A percentile compares a stretch with the other conserved stretches of the same genome.
Conservation (phyloP, 2,888 invertebrate genomes). For the Agrotis puta region DNA sequence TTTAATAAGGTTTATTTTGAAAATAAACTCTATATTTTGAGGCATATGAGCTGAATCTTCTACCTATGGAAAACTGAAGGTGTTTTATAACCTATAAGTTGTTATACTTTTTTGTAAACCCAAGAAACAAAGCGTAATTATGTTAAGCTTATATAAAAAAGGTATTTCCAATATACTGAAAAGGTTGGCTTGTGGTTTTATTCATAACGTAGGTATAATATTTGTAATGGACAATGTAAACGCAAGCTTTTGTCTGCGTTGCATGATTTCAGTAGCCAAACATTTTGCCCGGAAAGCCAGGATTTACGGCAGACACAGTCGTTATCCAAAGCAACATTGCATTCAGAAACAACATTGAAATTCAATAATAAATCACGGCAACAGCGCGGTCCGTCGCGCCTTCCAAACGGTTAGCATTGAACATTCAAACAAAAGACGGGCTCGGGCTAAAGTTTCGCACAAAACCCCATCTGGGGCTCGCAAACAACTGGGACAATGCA, state of each 20-base stretch:
- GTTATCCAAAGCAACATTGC: slow-evolving; percentile 41
- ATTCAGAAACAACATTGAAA: slow-evolving; percentile 66
- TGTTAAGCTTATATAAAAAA: neutral
- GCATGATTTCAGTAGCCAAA: slow-evolving; percentile 13
- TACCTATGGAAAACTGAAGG: neutral
- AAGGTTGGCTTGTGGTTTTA: neutral
- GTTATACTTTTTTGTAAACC: no score
- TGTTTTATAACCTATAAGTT: no score
- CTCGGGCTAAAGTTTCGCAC: slow-evolving; percentile 72
- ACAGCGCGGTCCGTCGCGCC: slow-evolving; percentile 64
- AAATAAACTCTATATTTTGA: neutral
- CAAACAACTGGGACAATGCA: slow-evolving; percentile 81
- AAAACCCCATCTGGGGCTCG: slow-evolving; percentile 73
- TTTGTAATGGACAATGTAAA: slow-evolving; percentile 2
- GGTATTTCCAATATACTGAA: neutral
- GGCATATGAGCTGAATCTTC: neutral
- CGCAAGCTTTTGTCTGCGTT: slow-evolving; percentile 18
- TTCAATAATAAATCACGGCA: slow-evolving; percentile 75
- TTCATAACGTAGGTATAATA: neutral
- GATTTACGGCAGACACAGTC: slow-evolving; percentile 30
- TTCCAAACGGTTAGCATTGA: slow-evolving; percentile 71
- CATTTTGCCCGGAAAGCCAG: slow-evolving; percentile 22
- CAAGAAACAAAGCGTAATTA: neutral
- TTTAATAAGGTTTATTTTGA: neutral
- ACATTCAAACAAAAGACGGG: slow-evolving; percentile 77